A percentile compares a stretch with the other conserved stretches of the same genome.
phyloP scores from a whole-genome alignment of 2,797 vertebrate species.

The Cetoscarus ocellatus region DNA sequence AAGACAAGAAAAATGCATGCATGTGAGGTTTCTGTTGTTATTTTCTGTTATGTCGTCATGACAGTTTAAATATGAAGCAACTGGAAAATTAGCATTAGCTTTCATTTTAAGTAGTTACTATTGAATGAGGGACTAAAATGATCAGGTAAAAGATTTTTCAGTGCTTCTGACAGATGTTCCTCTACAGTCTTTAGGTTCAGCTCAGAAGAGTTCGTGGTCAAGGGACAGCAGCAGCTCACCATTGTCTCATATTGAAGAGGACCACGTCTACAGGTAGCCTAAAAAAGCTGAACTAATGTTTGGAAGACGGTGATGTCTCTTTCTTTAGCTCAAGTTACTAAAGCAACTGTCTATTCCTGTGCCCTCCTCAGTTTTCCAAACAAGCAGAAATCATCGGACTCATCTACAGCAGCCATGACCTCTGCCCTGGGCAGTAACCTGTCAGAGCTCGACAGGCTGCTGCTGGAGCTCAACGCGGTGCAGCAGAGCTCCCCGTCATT shows the following conservation, averaged over 20 bases:
- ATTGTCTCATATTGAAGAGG: constrained; percentile 89
- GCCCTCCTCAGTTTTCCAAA: constrained; percentile 91
- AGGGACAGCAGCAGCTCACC: constrained; percentile 87
- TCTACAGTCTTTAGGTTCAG: constrained; percentile 83
- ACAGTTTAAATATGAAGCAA: too few species aligned
- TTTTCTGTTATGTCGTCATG: too few species aligned
- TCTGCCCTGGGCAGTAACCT: constrained; percentile 94
- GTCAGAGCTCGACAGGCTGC: constrained; percentile 95
- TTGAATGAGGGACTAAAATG: not conserved
- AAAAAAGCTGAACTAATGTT: not conserved
- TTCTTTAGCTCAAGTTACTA: not conserved
- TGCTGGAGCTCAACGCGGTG: constrained; percentile 96
- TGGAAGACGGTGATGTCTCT: not conserved
- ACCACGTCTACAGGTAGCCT: constrained; percentile 96
- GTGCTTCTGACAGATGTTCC: constrained; percentile 23
- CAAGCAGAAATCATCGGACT: constrained; percentile 93
- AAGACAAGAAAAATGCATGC: too few species aligned
- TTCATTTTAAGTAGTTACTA: too few species aligned
- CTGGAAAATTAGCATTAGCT: too few species aligned
- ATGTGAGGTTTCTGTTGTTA: too few species aligned
- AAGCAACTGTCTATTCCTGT: constrained; percentile 7
- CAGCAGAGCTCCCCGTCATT: constrained; percentile 90
- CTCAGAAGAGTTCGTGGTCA: constrained; percentile 87
- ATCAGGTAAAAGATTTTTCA: not conserved
- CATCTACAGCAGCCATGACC: constrained; percentile 90